phyloP scores from a whole-genome alignment of 2,113 vertebrate species.

The Ploceus nigricollis region DNA sequence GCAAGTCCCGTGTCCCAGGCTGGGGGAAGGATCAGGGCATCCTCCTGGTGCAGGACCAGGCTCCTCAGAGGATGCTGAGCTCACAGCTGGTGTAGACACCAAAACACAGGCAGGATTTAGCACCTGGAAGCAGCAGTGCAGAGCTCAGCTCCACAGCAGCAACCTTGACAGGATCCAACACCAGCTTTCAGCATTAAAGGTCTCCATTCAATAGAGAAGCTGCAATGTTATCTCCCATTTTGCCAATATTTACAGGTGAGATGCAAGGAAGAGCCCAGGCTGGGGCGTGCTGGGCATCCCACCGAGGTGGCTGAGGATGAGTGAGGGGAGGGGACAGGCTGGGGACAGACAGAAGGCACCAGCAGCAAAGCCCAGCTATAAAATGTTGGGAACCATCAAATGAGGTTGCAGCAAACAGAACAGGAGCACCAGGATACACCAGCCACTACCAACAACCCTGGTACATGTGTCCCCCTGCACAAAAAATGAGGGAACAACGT shows the following conservation, averaged over 20 bases:
- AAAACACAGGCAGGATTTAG: neutral
- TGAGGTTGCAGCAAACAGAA: neutral
- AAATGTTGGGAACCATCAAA: neutral
- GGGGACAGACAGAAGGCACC: neutral
- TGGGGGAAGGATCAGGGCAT: neutral
- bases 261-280: neutral
- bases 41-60: neutral
- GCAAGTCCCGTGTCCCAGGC: fast-evolving
- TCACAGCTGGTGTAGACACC: neutral
- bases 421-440: neutral
- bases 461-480: fast-evolving
- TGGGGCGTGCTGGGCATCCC: neutral
- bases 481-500: neutral
- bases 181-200: neutral
- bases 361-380: neutral
- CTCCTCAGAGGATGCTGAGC: neutral
- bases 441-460: neutral
- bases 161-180: neutral
- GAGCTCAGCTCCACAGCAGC: neutral
- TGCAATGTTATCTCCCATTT: neutral
- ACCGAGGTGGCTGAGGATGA: neutral
- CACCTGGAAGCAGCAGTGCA: neutral
- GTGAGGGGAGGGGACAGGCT: neutral
- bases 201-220: neutral
- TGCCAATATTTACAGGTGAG: neutral